Evolutionary conservation across 2,113 vertebrate genomes (phyloP).

Genomic region (Petroica traversi): DNA sequence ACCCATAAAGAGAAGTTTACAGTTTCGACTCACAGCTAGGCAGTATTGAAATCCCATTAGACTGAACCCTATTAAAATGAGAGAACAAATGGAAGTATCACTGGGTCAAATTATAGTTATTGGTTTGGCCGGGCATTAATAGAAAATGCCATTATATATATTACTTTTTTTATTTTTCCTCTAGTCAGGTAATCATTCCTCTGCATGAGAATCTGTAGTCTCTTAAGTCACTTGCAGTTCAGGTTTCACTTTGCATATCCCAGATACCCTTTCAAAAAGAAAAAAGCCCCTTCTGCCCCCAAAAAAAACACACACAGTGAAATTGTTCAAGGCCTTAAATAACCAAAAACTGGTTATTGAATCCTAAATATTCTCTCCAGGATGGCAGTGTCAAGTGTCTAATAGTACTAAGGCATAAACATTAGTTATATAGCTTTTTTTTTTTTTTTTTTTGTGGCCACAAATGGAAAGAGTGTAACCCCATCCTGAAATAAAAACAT

Average conservation of each 20-base stretch:
- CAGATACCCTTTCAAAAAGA: background rate
- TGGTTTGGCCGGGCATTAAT: background rate
- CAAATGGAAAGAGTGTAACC: background rate
- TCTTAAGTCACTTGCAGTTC: background rate
- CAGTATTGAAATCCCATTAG: background rate
- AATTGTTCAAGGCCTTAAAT: background rate
- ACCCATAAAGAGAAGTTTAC: background rate
- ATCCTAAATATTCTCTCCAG: background rate
- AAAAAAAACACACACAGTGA: accelerated
- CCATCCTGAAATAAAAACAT: background rate
- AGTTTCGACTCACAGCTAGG: background rate
- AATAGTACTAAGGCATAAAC: background rate
- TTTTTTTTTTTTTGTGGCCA: background rate
- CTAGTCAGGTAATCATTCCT: background rate
- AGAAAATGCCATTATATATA: background rate
- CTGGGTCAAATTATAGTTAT: background rate
- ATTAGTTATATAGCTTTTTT: too few species aligned
- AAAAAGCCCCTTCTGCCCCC: accelerated
- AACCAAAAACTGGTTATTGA: background rate
- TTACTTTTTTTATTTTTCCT: accelerated
- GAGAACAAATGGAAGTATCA: background rate
- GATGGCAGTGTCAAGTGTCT: background rate
- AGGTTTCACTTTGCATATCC: background rate
- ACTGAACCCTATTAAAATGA: background rate
- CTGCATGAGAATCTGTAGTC: background rate